Base-by-base conservation (phyloP, 1,140 invertebrate species). In the Drosophila lacertosa region DNA sequence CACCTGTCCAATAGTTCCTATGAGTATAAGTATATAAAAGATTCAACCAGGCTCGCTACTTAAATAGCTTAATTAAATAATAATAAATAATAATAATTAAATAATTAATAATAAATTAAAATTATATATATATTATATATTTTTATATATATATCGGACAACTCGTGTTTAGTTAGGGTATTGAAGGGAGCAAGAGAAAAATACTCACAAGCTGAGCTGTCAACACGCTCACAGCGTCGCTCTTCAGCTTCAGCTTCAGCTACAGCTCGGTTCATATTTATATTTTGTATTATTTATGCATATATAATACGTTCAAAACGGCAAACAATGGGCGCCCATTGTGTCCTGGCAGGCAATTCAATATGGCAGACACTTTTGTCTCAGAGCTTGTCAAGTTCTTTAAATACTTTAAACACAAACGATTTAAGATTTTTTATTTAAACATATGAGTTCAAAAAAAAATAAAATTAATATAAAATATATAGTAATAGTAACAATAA, bases 251-350 rank as follows among this genome's bases (percentile, higher is more conserved):
- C n/a, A n/a, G n/a, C n/a, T n/a, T n/a, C n/a, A n/a, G n/a, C n/a
- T n/a, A n/a, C 13, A 59, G 60, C 68, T 64, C 26, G 58, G 58
- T 48, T 84, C 73, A 84, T 80, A 86, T 86, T 77, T 69, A 74
- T 86, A 77, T 81, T 70, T 67, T 80, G 67, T 77, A 64, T 86
- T 86, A 74, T 86, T 84, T 84, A 81, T 81, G 77, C 81, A 81
- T 77, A 70, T 65, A 66, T 74, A 77, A 86, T 81, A 68, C 55
- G 42, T 63, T 68, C 26, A 18, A 39, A 29, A 55, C 33, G 15
- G n/a, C 32, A 15, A 13, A 50, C 20, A 33, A 76, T 51, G 48
- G 39, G 45, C 3, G 4, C 13, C n/a, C n/a, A n/a, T n/a, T n/a
- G n/a, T n/a, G 24, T 48, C 26, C 1, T 35, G n/a, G 10, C 10